These are phyloP conservation scores for Watsonalla binaria DNA, from an alignment of 2,888 invertebrate genomes.

Conservation along the genomic window DNA sequence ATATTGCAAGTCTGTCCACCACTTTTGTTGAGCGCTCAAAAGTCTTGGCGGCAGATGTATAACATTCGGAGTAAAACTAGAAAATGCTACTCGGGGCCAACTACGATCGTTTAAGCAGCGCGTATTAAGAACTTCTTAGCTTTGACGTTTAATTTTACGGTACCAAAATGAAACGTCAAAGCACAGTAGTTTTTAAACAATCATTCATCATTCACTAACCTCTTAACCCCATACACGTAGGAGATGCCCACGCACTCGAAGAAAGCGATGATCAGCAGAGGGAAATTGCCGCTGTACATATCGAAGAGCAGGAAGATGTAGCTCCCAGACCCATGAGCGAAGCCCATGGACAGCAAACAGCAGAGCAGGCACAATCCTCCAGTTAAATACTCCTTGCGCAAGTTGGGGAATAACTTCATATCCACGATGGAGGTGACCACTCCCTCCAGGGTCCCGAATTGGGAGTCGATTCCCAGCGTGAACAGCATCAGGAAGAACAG, in stretches of 20 bases:
- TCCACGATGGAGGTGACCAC: conserved; percentile 97
- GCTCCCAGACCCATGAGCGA: conserved; percentile 95
- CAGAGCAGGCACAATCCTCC: conserved; percentile 89
- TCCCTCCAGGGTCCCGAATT: conserved; percentile 97
- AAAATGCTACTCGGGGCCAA: too few species aligned
- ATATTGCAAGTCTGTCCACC: too few species aligned
- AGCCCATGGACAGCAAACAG: conserved; percentile 91
- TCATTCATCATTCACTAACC: conserved; percentile 72
- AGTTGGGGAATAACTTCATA: conserved; percentile 94
- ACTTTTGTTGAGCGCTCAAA: too few species aligned
- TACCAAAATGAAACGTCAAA: too few species aligned
- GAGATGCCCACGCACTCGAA: conserved; percentile 95
- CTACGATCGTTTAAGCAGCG: too few species aligned
- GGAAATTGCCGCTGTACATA: conserved; percentile 95
- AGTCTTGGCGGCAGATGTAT: too few species aligned
- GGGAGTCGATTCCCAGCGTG: conserved; percentile 97
- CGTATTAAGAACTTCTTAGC: too few species aligned
- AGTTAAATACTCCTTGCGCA: conserved; percentile 92
- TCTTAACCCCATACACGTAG: conserved; percentile 95
- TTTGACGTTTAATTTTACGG: too few species aligned
- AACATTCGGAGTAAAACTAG: too few species aligned
- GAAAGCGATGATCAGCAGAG: conserved; percentile 93
- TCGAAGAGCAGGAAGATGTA: conserved; percentile 96
- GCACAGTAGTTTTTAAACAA: too few species aligned
- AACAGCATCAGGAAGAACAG: conserved; percentile 98